Percentiles rank a stretch among this genome's conserved stretches.
Conservation (phyloP, 2,888 invertebrate genomes). For the Drosophila recens region DNA sequence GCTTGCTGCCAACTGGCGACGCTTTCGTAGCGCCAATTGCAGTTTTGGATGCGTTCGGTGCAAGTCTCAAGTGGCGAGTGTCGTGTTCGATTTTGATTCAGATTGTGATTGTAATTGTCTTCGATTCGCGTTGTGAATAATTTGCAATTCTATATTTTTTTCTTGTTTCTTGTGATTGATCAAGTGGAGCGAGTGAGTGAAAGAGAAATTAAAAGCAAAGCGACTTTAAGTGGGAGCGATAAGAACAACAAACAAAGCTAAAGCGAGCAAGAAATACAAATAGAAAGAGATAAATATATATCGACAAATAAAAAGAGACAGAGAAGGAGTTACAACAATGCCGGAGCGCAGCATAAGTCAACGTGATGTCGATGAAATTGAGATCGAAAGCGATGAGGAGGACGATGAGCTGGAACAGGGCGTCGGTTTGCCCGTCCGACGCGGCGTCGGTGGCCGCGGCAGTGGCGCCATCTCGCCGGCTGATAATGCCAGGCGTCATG, state of each 20-base stretch:
- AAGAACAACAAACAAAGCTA: not conserved
- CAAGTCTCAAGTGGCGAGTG: constrained; percentile 55
- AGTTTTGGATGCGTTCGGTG: constrained; percentile 77
- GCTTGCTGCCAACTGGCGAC: constrained; percentile 37
- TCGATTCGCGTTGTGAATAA: not conserved
- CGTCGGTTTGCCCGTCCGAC: constrained; percentile 73
- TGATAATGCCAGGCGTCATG: constrained; percentile 5
- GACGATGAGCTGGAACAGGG: constrained; percentile 81
- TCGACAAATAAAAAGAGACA: not conserved
- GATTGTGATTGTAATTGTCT: not conserved
- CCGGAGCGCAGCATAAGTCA: constrained; percentile 75
- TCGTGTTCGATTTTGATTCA: not conserved
- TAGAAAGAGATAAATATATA: not conserved
- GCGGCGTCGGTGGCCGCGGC: constrained; percentile 50
- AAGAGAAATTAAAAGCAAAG: not conserved
- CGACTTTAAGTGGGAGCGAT: not conserved
- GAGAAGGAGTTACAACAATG: constrained; percentile 52
- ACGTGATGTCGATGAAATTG: constrained; percentile 79
- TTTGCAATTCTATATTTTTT: not conserved
- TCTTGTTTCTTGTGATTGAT: constrained; percentile 43
- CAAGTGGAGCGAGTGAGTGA: constrained; percentile 22
- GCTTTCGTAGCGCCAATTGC: constrained; percentile 64
- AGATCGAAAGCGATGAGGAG: constrained; percentile 83
- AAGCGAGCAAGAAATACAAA: not conserved
- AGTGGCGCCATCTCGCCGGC: constrained; percentile 13